Conservation (phyloP, 2,797 vertebrate species). For the Sebastes hopkinsi region DNA sequence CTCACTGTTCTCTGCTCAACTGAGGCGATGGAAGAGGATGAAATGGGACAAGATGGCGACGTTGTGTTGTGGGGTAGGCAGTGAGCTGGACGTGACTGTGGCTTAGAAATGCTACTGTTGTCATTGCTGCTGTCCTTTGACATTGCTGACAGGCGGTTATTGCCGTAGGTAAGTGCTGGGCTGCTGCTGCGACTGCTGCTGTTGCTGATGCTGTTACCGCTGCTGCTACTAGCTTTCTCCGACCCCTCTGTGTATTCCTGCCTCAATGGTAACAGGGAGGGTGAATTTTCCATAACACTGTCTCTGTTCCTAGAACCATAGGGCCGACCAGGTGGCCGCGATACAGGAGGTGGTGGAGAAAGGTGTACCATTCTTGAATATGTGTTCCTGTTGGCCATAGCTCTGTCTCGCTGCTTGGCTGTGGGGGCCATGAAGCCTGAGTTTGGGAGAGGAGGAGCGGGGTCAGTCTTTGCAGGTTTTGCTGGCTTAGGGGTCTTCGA, state of each 20-base stretch:
- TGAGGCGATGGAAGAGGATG: conserved; percentile 58
- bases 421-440: conserved; percentile 84
- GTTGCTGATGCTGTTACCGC: conserved; percentile 46
- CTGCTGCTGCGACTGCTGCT: conserved; percentile 76
- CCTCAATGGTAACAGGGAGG: conserved; percentile 51
- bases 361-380: conserved; percentile 83
- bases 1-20: conserved; percentile 76
- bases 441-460: conserved; percentile 67
- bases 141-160: conserved; percentile 62
- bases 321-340: conserved; percentile 83
- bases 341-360: conserved; percentile 81
- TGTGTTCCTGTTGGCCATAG: conserved; percentile 84
- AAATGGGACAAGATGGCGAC: conserved; percentile 66
- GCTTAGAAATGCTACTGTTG: conserved; percentile 72
- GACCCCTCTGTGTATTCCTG: conserved; percentile 78
- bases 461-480: conserved; percentile 82
- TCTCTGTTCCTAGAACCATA: conserved; percentile 85
- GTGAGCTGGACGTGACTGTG: conserved; percentile 74
- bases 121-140: conserved; percentile 72
- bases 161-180: conserved; percentile 73
- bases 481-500: conserved; percentile 92
- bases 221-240: conserved; percentile 72
- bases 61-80: conserved; percentile 63
- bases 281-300: conserved; percentile 72
- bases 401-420: conserved; percentile 83